Evolutionary conservation across 2,113 vertebrate genomes (phyloP).

Genomic region (zebrafish (Danio rerio)): GRCz12tu NC_133194.1:41547001-41547500

Average conservation of each 20-base stretch:
- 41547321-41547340: background rate
- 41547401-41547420: no score
- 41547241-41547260: conserved; percentile 91
- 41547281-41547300: no score
- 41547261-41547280: conserved; percentile 64
- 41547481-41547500: no score
- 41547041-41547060: background rate
- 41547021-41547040: conserved; percentile 31
- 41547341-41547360: no score
- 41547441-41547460: no score
- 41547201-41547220: conserved; percentile 96
- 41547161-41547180: conserved; percentile 94
- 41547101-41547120: background rate
- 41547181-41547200: conserved; percentile 91
- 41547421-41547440: no score
- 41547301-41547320: no score
- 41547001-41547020: conserved; percentile 82
- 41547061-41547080: background rate
- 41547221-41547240: conserved; percentile 95
- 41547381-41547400: no score
- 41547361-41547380: no score
- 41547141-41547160: conserved; percentile 88
- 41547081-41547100: background rate
- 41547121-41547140: background rate
- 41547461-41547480: no score